A percentile compares a stretch with the other conserved stretches of the same genome.
Conservation (phyloP, 2,797 vertebrate species). For the Sebastes miniatus region DNA sequence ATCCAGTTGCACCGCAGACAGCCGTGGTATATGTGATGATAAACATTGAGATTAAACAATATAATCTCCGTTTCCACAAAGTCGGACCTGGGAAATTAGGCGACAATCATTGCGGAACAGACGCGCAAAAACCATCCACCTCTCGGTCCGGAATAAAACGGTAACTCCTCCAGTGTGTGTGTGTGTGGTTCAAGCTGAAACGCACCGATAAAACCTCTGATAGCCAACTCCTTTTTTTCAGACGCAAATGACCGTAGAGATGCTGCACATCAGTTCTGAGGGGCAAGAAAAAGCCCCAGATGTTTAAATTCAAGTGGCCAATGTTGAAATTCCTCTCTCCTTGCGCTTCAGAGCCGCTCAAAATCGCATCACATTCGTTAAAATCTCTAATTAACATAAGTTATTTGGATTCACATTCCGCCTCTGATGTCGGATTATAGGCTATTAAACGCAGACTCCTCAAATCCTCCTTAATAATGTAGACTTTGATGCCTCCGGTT, state of each 20-base stretch:
- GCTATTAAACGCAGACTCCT: constrained; percentile 57
- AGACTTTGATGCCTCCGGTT: constrained; percentile 64
- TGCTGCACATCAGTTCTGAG: constrained; percentile 48
- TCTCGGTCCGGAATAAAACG: constrained; percentile 16
- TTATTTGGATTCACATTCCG: constrained; percentile 71
- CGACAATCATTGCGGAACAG: constrained; percentile 23
- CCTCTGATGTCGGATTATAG: constrained; percentile 72
- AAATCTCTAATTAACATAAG: constrained; percentile 74
- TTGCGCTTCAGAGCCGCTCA: constrained; percentile 44
- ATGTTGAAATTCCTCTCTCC: constrained; percentile 32
- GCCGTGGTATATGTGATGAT: neutral
- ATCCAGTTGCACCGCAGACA: constrained; percentile 30
- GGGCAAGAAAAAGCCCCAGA: constrained; percentile 22
- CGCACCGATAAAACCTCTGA: constrained; percentile 26
- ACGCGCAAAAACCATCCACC: constrained; percentile 29
- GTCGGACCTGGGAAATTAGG: constrained; percentile 45
- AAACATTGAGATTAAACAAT: constrained; percentile 27
- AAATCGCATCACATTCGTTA: constrained; percentile 58
- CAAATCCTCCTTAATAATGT: constrained; percentile 70
- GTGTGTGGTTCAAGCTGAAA: neutral
- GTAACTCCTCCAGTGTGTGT: constrained; percentile 49
- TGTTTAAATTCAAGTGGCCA: constrained; percentile 46
- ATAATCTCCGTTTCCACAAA: constrained; percentile 50
- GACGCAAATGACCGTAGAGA: constrained; percentile 30
- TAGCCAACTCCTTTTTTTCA: constrained; percentile 47